Base-by-base conservation (phyloP, 2,797 vertebrate genomes). In the Acrocephalus scirpaceus region DNA sequence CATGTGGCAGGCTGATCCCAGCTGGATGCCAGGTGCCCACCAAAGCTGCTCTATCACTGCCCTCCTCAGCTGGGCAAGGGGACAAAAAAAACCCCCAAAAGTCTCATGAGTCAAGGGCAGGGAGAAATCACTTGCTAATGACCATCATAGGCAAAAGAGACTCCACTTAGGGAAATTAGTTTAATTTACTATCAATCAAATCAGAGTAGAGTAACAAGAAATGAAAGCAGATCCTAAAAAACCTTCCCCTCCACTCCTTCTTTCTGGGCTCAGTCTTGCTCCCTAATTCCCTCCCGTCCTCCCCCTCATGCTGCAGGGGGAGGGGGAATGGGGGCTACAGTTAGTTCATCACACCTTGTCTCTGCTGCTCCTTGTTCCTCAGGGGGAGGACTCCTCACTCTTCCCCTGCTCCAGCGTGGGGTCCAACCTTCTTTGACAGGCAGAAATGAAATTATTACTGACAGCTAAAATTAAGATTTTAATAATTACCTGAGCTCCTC, bases 401-500 rank as follows among this genome's bases (percentile, higher is more conserved):
- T 73, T 85, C 60, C 26, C 18, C 47, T 90, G 60, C 54, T 85
- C 73, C 53, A 67, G 54, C 5, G 1, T 56, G 32, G 60, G 32
- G 69, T 83, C 23, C 53, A 67, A 47, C 32, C 16, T 19, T 65
- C 42, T 61, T 56, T 87, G 74, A 87, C 34, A 92, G 30, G 67
- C 56, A 94, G 67, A 85, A 64, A 25, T 85, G 64, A 93, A 85
- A 91, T 95, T 45, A 88, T 85, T 95, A 76, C 75, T 93, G 93
- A 86, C 93, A 96, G 67, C 8, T 77, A 88, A 92, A 94, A 92
- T 94, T 29, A 94, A 80, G 75, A 83, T 93, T 92, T 95, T 80
- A 87, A 74, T 88, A 92, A 85, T 93, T 94, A 80, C 67, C 23
- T 13, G 25, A 92, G 75, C 54, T 93, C 57, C 73, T 94, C 42